Percentiles rank a stretch among this genome's conserved stretches.
These are phyloP conservation scores for Hedychridium roseum DNA, from an alignment of 2,888 invertebrate species.

Conservation along the genomic window DNA sequence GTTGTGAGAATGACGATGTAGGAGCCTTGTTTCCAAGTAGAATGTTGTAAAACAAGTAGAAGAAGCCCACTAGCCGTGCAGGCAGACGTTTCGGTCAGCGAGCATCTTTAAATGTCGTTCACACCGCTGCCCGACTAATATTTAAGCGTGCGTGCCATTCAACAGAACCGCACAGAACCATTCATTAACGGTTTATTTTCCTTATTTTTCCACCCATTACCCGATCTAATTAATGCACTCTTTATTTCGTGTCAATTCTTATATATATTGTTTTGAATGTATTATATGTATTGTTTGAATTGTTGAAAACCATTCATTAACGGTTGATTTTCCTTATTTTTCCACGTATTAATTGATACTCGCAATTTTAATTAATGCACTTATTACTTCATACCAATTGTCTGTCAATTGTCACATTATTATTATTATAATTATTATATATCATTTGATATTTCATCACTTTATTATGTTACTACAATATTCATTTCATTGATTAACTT, in stretches of 20 bases:
- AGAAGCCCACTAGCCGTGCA: no score
- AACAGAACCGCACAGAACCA: neutral
- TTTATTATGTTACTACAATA: no score
- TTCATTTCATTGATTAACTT: no score
- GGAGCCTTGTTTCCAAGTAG: no score
- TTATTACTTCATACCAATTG: neutral
- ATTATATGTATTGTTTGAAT: no score
- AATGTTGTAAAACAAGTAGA: no score
- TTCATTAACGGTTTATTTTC: neutral
- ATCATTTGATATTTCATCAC: no score
- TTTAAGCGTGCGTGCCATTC: neutral
- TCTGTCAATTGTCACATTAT: no score
- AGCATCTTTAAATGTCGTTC: constrained; percentile 28
- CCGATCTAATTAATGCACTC: neutral
- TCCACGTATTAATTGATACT: neutral
- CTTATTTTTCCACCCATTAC: neutral
- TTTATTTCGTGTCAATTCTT: constrained; percentile 5
- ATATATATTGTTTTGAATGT: no score
- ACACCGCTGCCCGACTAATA: neutral
- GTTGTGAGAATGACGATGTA: no score
- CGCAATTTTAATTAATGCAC: neutral
- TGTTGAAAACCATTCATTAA: neutral
- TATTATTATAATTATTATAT: no score
- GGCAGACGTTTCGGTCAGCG: constrained; percentile 34
- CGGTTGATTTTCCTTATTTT: neutral